Evolutionary conservation across 2,113 vertebrate genomes (phyloP).

Genomic region (Pseudorasbora parva): DNA sequence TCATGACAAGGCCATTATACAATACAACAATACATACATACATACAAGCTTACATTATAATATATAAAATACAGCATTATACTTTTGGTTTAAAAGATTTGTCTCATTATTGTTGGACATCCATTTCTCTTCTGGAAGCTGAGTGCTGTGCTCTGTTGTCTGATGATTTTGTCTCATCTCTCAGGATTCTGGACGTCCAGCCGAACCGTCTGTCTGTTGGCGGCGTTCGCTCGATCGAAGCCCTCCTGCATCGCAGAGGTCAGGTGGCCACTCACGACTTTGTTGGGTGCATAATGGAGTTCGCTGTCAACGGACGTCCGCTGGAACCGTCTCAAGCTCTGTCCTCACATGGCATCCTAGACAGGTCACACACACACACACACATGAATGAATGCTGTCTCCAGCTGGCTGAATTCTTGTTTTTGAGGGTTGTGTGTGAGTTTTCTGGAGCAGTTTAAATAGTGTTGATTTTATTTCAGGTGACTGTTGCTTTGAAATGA

Average conservation of each 20-base stretch:
- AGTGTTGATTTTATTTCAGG: neutral
- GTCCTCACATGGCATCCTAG: constrained; percentile 88
- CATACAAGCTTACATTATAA: no score
- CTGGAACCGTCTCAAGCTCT: constrained; percentile 94
- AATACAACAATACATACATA: no score
- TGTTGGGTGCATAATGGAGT: constrained; percentile 97
- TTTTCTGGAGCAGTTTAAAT: neutral
- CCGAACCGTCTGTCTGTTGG: constrained; percentile 93
- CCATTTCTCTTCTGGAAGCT: neutral
- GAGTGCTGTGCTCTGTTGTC: neutral
- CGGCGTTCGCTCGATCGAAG: constrained; percentile 87
- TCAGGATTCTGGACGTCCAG: constrained; percentile 94
- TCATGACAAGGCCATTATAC: no score
- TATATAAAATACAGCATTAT: no score
- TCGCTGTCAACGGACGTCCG: constrained; percentile 96
- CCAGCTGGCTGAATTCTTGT: neutral
- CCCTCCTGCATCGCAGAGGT: constrained; percentile 88
- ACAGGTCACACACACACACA: constrained; percentile 80
- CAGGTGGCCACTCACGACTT: constrained; percentile 96
- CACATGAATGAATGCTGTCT: constrained; percentile 2
- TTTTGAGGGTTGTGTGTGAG: neutral
- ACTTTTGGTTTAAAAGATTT: neutral
- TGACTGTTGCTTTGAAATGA: neutral
- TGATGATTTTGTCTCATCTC: neutral
- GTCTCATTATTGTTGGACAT: neutral